phyloP scores from a whole-genome alignment of 2,113 vertebrate genomes.

The Oriolus oriolus region DNA sequence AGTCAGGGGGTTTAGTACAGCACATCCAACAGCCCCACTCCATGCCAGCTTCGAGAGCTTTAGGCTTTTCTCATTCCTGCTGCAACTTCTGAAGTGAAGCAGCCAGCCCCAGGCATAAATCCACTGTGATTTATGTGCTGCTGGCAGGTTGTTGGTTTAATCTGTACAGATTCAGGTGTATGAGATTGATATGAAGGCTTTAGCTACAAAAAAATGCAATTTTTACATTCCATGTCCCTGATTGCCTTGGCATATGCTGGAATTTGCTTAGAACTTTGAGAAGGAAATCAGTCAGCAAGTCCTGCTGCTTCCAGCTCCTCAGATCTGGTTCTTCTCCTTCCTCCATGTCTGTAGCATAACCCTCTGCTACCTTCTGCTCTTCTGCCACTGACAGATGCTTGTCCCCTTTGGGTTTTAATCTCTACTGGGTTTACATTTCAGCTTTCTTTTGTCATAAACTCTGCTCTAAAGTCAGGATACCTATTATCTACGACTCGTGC shows the following conservation, averaged over 20 bases:
- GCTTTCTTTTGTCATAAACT: neutral
- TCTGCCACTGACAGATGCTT: neutral
- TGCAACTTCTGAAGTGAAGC: neutral
- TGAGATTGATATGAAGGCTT: neutral
- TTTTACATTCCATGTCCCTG: neutral
- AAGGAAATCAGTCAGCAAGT: neutral
- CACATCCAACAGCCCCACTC: neutral
- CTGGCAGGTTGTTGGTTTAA: neutral
- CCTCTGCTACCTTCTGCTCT: neutral
- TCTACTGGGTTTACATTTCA: neutral
- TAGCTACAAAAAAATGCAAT: neutral
- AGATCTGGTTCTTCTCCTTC: neutral
- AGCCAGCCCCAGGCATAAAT: neutral
- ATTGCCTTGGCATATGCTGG: neutral
- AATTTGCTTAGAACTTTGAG: neutral
- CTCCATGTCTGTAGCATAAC: accelerated
- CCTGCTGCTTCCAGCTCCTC: neutral
- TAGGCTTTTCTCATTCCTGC: neutral
- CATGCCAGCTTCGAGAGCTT: neutral
- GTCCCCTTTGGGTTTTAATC: neutral
- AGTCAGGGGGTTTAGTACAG: neutral
- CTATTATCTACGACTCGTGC: neutral
- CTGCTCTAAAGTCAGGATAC: neutral
- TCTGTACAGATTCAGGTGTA: too few relatives aligned
- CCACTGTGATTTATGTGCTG: neutral